Conservation (phyloP, 1,140 invertebrate species). For the Meloidogyne hapla region DNA sequence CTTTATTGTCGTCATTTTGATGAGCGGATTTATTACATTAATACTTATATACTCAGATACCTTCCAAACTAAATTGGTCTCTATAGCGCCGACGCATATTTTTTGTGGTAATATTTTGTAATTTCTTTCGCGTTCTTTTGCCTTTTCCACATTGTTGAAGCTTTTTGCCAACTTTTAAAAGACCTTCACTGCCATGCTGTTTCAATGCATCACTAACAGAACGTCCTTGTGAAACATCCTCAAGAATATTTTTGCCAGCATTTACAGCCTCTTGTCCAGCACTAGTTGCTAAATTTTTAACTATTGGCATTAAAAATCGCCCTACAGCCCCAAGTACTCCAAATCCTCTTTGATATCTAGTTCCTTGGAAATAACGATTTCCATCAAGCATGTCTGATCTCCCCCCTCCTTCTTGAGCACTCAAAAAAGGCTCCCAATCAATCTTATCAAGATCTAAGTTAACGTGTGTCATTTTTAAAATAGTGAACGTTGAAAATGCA, state of each 20-base stretch:
- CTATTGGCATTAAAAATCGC: conserved; percentile 15
- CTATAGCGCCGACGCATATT: neutral
- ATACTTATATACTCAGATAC: neutral
- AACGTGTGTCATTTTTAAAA: conserved; percentile 22
- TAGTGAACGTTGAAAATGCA: conserved; percentile 21
- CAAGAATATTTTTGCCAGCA: neutral
- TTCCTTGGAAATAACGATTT: conserved; percentile 14
- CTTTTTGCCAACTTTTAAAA: neutral
- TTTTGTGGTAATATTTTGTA: neutral
- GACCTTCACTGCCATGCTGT: neutral
- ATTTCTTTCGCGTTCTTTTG: neutral
- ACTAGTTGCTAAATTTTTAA: neutral
- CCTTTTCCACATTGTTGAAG: conserved; percentile 17
- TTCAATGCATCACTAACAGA: neutral
- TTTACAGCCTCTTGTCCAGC: neutral
- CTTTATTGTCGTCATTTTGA: neutral
- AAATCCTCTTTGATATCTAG: neutral
- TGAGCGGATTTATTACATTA: neutral
- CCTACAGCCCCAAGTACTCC: neutral
- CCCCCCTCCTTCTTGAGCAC: neutral
- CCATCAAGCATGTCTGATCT: neutral
- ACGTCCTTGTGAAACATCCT: neutral
- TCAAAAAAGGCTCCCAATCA: neutral
- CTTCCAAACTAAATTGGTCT: neutral
- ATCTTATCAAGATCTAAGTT: neutral